Percentiles rank a stretch among this genome's conserved stretches.
Evolutionary conservation across 2,888 invertebrate genomes (phyloP).

Genomic region (Bembecia ichneumoniformis): DNA sequence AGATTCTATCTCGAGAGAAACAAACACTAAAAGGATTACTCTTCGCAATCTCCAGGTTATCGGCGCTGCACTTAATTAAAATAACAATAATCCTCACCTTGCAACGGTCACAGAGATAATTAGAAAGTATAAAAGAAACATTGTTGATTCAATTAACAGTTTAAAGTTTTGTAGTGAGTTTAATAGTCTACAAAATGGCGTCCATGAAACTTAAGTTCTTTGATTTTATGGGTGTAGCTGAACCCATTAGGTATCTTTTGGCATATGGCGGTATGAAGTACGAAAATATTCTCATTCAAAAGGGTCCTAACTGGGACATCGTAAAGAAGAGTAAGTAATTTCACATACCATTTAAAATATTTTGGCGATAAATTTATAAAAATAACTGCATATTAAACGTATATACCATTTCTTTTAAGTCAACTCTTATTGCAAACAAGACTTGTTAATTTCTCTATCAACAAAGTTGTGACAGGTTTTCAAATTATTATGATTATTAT

Average conservation of each 20-base stretch:
- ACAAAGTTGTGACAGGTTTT: no score
- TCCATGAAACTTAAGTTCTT: no score
- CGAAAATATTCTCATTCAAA: slow-evolving; percentile 20
- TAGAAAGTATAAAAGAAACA: neutral
- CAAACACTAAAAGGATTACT: no score
- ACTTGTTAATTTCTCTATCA: no score
- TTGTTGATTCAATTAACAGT: no score
- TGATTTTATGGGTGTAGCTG: slow-evolving; percentile 27
- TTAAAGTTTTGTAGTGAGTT: slow-evolving; percentile 2
- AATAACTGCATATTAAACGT: neutral
- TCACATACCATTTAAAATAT: neutral
- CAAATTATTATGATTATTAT: no score
- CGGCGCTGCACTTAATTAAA: neutral
- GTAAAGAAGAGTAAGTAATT: slow-evolving; percentile 17
- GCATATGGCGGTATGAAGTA: slow-evolving; percentile 29
- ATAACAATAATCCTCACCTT: neutral
- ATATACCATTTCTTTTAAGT: no score
- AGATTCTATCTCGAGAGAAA: no score
- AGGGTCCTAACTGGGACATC: slow-evolving; percentile 16
- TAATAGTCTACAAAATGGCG: slow-evolving; percentile 15
- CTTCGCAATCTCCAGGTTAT: no score
- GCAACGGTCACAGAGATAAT: slow-evolving; percentile 1
- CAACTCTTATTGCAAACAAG: no score
- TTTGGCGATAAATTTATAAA: neutral
- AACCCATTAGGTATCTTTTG: slow-evolving; percentile 28